Evolutionary conservation across 2,797 vertebrate genomes (phyloP).

Genomic region (Semaprochilodus insignis): DNA sequence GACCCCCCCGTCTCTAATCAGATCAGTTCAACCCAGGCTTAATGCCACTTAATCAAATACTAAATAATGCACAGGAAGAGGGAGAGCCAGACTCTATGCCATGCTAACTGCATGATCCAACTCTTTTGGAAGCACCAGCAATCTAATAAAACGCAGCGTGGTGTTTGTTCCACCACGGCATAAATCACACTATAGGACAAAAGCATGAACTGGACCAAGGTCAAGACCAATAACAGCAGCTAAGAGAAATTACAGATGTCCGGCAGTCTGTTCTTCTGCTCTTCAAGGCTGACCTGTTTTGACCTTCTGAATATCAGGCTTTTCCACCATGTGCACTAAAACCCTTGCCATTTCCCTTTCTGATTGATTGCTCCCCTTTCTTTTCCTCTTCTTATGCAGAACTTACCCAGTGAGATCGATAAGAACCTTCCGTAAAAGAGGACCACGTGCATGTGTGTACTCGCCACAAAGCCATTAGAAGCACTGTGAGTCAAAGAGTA

Average conservation of each 20-base stretch:
- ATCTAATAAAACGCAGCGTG: not conserved
- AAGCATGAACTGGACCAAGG: not conserved
- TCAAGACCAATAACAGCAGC: not conserved
- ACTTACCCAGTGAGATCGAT: constrained; percentile 15
- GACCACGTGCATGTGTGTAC: not conserved
- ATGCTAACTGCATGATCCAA: constrained; percentile 8
- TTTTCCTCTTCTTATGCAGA: not conserved
- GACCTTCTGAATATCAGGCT: not conserved
- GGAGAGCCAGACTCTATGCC: not conserved
- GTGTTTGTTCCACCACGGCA: not conserved
- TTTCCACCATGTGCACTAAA: not conserved
- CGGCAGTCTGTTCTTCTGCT: not conserved
- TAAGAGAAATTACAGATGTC: not conserved
- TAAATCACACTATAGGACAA: constrained; percentile 14
- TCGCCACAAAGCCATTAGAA: constrained; percentile 23
- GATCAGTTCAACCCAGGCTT: constrained; percentile 70
- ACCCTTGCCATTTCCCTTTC: constrained; percentile 1
- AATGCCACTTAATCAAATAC: constrained; percentile 48
- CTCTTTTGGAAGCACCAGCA: not conserved
- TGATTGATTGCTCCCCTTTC: constrained; percentile 16
- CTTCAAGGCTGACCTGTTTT: constrained; percentile 1
- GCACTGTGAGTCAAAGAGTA: constrained; percentile 27
- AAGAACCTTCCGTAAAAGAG: not conserved
- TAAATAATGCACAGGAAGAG: constrained; percentile 50
- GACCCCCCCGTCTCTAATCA: constrained; percentile 61